These are phyloP conservation scores for Kryptolebias marmoratus DNA, from an alignment of 2,113 vertebrate species.

Conservation along the genomic window DNA sequence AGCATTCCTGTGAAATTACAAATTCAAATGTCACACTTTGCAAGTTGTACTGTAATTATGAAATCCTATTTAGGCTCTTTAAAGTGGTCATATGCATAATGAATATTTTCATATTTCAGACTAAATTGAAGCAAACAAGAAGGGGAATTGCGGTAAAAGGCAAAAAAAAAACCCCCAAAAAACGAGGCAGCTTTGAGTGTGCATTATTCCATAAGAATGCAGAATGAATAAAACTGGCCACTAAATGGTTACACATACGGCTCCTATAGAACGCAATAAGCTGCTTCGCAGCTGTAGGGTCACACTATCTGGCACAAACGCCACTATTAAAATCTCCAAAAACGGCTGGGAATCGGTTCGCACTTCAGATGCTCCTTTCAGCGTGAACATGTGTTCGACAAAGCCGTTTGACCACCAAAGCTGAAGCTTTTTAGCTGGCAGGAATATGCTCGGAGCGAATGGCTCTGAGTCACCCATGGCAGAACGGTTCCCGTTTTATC, in stretches of 20 bases:
- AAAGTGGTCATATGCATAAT: slow-evolving; percentile 53
- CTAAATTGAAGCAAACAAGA: slow-evolving; percentile 37
- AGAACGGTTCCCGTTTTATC: slow-evolving; percentile 47
- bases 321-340: slow-evolving; percentile 29
- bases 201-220: background rate
- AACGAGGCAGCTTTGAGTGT: slow-evolving; percentile 1
- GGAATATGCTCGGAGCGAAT: slow-evolving; percentile 21
- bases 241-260: slow-evolving; percentile 4
- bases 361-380: slow-evolving; percentile 17
- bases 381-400: slow-evolving; percentile 1
- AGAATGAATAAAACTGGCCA: background rate
- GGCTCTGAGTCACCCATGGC: slow-evolving; percentile 49
- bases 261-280: background rate
- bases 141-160: background rate
- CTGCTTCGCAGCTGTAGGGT: slow-evolving; percentile 6
- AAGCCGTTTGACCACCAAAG: background rate
- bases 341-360: slow-evolving; percentile 4
- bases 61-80: slow-evolving; percentile 43
- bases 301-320: slow-evolving; percentile 9
- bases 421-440: slow-evolving; percentile 3
- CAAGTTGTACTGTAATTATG: slow-evolving; percentile 53
- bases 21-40: slow-evolving; percentile 62
- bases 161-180: background rate
- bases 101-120: slow-evolving; percentile 47
- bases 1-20: slow-evolving; percentile 26